Evolutionary conservation across 1,140 invertebrate genomes (phyloP).

Genomic region (Meloidogyne floridensis): DNA sequence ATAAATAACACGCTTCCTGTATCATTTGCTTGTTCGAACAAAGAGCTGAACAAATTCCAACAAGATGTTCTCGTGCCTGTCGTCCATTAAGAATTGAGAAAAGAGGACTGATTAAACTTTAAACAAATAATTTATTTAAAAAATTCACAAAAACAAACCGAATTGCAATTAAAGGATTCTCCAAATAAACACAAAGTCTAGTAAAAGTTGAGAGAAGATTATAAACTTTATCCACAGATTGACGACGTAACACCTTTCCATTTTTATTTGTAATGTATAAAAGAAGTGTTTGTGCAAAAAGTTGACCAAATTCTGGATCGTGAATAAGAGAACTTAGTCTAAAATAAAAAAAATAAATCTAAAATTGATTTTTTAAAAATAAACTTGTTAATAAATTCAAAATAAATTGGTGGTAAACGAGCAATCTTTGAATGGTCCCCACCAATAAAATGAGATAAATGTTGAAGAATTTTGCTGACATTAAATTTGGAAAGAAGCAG

Average conservation of each 20-base stretch:
- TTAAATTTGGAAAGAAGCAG: constrained; percentile 17
- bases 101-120: constrained; percentile 11
- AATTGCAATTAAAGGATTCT: constrained; percentile 17
- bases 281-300: constrained; percentile 22
- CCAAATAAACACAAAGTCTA: constrained; percentile 19
- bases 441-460: constrained; percentile 18
- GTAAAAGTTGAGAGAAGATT: constrained; percentile 11
- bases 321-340: constrained; percentile 11
- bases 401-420: constrained; percentile 26
- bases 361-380: not conserved
- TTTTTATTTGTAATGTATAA: constrained; percentile 20
- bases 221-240: constrained; percentile 7
- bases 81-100: constrained; percentile 26
- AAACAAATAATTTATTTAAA: not conserved
- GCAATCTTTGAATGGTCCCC: not conserved
- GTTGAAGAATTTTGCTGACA: constrained; percentile 16
- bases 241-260: constrained; percentile 9
- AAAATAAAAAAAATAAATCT: not conserved
- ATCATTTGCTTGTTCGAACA: not conserved
- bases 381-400: constrained; percentile 20
- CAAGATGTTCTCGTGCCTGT: not conserved
- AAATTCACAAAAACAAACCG: not conserved
- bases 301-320: constrained; percentile 13
- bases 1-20: not conserved
- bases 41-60: not conserved